Conservation (phyloP, 2,113 vertebrate genomes). For the Peromyscus leucopus region DNA sequence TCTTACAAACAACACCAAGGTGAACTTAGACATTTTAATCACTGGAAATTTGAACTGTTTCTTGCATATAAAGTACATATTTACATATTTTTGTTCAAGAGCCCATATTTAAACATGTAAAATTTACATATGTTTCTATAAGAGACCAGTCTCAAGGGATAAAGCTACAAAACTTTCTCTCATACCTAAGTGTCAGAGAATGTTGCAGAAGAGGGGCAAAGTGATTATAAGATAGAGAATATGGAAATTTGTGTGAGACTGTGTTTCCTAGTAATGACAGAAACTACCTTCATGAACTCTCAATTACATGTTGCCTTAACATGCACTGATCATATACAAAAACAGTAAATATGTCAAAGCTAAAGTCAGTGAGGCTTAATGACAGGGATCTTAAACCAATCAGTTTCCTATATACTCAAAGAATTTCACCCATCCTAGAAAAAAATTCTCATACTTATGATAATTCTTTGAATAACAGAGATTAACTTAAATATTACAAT, state of each 20-base stretch:
- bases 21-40: neutral
- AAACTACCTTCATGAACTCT: neutral
- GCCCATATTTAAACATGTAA: neutral
- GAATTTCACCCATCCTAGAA: neutral
- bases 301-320: rapidly evolving
- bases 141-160: neutral
- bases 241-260: no score
- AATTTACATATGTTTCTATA: neutral
- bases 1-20: neutral
- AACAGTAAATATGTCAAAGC: neutral
- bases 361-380: neutral
- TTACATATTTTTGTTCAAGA: neutral
- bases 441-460: neutral
- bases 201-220: neutral
- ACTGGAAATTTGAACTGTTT: neutral
- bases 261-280: neutral
- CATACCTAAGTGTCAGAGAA: neutral
- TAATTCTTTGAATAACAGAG: neutral
- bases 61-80: neutral
- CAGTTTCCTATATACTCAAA: neutral
- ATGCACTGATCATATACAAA: neutral
- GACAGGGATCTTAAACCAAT: neutral
- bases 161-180: neutral
- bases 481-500: neutral
- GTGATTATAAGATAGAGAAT: neutral